These are phyloP conservation scores for Dicyrtoma fusca DNA, from an alignment of 2,888 invertebrate species.

Conservation along the genomic window DNA sequence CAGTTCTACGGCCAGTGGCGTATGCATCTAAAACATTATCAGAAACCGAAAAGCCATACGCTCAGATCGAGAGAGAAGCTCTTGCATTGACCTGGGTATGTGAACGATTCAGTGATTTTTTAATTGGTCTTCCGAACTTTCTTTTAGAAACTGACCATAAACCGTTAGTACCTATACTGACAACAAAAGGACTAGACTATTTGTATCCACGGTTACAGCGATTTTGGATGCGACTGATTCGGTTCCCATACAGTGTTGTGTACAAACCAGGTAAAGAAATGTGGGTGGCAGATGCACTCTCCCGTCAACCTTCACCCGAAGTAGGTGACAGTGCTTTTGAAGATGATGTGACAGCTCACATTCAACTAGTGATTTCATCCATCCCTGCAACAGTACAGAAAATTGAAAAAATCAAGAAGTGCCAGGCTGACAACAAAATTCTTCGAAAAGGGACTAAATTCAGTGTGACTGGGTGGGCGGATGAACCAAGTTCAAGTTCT, in stretches of 20 bases:
- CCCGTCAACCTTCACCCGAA: conserved; percentile 41
- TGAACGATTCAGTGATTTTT: conserved; percentile 57
- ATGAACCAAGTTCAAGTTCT: not conserved
- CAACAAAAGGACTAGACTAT: conserved; percentile 58
- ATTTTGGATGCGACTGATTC: conserved; percentile 58
- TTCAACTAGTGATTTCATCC: conserved; percentile 25
- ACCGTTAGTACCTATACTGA: conserved; percentile 56
- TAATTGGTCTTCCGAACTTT: conserved; percentile 56
- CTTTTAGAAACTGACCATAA: conserved; percentile 59
- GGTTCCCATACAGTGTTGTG: conserved; percentile 56
- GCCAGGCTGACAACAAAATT: not conserved
- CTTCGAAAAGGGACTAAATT: not conserved
- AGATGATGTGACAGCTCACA: conserved; percentile 37
- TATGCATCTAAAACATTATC: conserved; percentile 58
- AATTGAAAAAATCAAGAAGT: conserved; percentile 27
- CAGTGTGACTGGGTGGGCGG: conserved; percentile 43
- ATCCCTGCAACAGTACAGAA: conserved; percentile 39
- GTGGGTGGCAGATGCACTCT: conserved; percentile 57
- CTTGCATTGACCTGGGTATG: conserved; percentile 58
- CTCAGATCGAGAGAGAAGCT: conserved; percentile 60
- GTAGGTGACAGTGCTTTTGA: conserved; percentile 33
- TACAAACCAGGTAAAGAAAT: conserved; percentile 58
- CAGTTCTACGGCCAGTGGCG: conserved; percentile 57
- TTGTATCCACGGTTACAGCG: conserved; percentile 59
- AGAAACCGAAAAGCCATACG: conserved; percentile 58